Evolutionary conservation across 2,888 invertebrate species (phyloP).

Genomic region (Smittia sp.): DNA sequence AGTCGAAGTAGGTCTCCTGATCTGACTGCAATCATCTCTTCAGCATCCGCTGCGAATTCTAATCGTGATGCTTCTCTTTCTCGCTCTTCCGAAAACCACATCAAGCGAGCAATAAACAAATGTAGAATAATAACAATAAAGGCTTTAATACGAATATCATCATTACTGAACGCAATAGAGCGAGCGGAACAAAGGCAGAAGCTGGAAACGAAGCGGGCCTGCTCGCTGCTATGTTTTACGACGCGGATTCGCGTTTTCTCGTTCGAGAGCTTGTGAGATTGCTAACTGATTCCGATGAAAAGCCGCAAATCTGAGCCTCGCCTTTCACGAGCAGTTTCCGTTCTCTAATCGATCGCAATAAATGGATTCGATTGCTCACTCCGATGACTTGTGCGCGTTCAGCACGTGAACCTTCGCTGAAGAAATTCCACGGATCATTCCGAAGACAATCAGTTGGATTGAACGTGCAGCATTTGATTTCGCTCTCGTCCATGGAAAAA

Average conservation of each 20-base stretch:
- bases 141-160: neutral
- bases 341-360: neutral
- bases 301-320: neutral
- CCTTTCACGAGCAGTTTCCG: conserved; percentile 1
- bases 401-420: too few species aligned
- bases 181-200: conserved; percentile 19
- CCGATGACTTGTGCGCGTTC: too few species aligned
- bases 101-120: neutral
- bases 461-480: too few species aligned
- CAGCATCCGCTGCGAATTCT: neutral
- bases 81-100: neutral
- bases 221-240: neutral
- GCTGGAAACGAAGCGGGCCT: conserved; percentile 3
- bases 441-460: too few species aligned
- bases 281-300: neutral
- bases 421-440: too few species aligned
- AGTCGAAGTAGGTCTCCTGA: too few species aligned
- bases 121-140: neutral
- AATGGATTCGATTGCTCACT: too few species aligned
- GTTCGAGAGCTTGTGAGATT: neutral
- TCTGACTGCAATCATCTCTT: neutral
- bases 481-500: neutral
- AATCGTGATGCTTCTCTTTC: neutral
- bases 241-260: conserved; percentile 5
- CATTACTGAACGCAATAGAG: conserved; percentile 14